Percentiles rank a stretch among this genome's conserved stretches.
phyloP scores from a whole-genome alignment of 1,140 invertebrate species.

The Colletes gigas region DNA sequence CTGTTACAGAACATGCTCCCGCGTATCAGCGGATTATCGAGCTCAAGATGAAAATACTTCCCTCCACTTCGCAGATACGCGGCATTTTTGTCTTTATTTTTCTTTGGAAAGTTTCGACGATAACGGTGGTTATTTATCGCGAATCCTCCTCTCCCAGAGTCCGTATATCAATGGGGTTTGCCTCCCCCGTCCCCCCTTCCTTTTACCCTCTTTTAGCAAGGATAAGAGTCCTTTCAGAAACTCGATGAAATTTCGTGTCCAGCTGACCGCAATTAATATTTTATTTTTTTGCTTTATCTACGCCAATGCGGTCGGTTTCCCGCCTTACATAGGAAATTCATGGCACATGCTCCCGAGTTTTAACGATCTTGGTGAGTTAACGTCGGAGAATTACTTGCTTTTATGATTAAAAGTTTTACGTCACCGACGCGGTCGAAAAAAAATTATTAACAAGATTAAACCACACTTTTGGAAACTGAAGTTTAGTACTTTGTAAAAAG shows the following conservation, averaged over 20 bases:
- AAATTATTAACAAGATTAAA: not conserved
- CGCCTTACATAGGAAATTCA: conserved; percentile 37
- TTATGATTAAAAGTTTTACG: conserved; percentile 40
- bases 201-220: not conserved
- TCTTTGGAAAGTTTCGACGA: not conserved
- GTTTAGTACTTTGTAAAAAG: not conserved
- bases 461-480: not conserved
- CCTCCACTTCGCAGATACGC: not conserved
- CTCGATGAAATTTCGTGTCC: conserved; percentile 26
- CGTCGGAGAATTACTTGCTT: conserved; percentile 1
- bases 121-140: not conserved
- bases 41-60: conserved; percentile 17
- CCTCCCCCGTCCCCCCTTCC: not conserved
- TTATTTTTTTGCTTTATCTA: not conserved
- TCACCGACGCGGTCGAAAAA: not conserved
- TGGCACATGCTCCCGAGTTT: conserved; percentile 2
- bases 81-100: not conserved
- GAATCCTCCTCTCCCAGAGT: not conserved
- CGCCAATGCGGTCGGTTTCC: not conserved
- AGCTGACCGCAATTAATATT: not conserved
- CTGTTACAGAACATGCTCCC: not conserved
- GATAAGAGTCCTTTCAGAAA: conserved; percentile 10
- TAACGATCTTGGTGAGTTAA: conserved; percentile 33
- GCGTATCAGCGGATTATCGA: conserved; percentile 16
- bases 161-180: not conserved